Conservation (phyloP, 1,140 invertebrate species). For the Bombus confusus region DNA sequence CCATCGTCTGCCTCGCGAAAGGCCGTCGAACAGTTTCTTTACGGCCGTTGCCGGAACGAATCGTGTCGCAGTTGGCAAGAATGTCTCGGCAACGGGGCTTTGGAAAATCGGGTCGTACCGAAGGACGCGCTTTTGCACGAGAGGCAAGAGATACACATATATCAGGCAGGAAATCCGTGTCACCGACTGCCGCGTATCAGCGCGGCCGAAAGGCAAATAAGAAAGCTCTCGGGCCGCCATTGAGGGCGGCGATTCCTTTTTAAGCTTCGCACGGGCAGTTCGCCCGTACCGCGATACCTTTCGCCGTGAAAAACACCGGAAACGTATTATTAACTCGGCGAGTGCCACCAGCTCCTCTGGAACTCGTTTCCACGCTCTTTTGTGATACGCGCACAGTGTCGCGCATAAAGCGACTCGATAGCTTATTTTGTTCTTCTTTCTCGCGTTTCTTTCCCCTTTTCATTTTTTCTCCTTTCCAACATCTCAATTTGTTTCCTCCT, state of each 20-base stretch:
- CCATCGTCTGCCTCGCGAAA: background rate
- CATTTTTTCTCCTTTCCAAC: background rate
- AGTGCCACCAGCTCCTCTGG: background rate
- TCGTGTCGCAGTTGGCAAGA: conserved; percentile 8
- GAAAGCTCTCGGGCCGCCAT: background rate
- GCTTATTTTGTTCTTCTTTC: conserved; percentile 23
- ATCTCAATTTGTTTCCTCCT: background rate
- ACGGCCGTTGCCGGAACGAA: conserved; percentile 1
- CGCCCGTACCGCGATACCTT: background rate
- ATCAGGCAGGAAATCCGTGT: conserved; percentile 60
- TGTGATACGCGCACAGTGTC: background rate
- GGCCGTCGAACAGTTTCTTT: conserved; percentile 19
- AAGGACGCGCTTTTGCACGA: conserved; percentile 23
- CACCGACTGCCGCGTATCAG: conserved; percentile 18
- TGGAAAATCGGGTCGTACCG: conserved; percentile 5
- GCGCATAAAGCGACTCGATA: conserved; percentile 20
- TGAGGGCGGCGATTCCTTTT: conserved; percentile 11
- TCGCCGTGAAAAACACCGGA: conserved; percentile 27
- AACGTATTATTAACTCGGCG: conserved; percentile 38
- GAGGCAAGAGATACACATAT: conserved; percentile 34
- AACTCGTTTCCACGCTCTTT: conserved; percentile 11
- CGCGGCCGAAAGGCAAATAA: conserved; percentile 25
- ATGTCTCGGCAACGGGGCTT: background rate
- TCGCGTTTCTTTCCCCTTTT: background rate
- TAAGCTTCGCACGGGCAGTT: background rate